A percentile compares a stretch with the other conserved stretches of the same genome.
phyloP scores from a whole-genome alignment of 2,797 vertebrate genomes.

The Zalophus californianus region DNA sequence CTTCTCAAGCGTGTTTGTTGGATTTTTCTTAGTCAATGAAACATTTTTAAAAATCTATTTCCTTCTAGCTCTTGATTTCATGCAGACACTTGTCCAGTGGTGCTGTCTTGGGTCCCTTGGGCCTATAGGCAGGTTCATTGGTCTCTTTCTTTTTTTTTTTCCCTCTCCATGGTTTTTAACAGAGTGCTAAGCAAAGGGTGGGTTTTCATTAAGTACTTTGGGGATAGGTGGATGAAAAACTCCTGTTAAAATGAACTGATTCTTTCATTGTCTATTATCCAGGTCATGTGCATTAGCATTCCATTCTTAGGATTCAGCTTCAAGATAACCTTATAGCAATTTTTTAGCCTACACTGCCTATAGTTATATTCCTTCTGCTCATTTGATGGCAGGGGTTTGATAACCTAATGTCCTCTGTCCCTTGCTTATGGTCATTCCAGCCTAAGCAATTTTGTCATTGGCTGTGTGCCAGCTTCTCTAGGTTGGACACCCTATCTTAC shows the following conservation, averaged over 20 bases:
- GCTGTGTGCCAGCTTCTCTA: background rate
- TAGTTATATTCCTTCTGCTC: background rate
- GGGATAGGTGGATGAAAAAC: background rate
- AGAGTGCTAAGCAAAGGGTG: background rate
- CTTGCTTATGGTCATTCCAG: background rate
- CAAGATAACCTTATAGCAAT: background rate
- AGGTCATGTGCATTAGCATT: background rate
- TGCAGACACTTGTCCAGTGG: background rate
- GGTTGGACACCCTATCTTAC: background rate
- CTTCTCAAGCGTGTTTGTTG: background rate
- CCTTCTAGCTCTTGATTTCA: background rate
- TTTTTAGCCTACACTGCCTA: background rate
- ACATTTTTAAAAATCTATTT: background rate
- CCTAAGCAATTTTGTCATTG: background rate
- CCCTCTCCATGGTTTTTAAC: background rate
- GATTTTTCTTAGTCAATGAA: background rate
- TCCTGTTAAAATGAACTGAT: background rate
- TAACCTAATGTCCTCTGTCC: background rate
- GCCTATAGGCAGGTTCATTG: background rate
- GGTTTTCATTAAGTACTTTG: background rate
- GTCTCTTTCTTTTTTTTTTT: background rate
- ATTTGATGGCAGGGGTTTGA: conserved; percentile 13
- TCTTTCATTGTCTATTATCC: background rate
- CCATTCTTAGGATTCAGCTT: background rate
- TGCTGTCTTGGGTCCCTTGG: background rate